Conservation (phyloP, 2,113 vertebrate species). For the Procapra przewalskii region DNA sequence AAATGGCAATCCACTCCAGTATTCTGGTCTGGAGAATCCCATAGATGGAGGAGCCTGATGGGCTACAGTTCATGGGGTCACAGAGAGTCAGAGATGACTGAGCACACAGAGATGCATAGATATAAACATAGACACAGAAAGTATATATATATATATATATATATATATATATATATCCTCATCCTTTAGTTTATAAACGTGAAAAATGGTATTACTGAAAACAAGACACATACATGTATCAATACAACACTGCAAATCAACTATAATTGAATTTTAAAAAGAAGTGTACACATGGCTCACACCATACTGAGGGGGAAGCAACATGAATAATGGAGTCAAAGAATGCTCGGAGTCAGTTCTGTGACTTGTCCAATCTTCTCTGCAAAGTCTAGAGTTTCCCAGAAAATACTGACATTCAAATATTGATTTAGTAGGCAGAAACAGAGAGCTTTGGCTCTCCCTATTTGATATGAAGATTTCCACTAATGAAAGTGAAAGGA, state of each 20-base stretch:
- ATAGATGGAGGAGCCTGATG: not conserved
- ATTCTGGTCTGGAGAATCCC: not conserved
- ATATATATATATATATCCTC: not conserved
- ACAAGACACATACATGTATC: not conserved
- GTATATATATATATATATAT: not conserved
- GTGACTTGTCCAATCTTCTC: not conserved
- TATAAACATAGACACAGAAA: not conserved
- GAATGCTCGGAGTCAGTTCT: not conserved
- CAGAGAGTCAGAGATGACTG: not conserved
- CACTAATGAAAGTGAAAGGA: not conserved
- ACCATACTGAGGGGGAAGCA: not conserved
- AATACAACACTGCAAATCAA: not conserved
- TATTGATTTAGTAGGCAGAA: not conserved
- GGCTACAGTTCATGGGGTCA: not conserved
- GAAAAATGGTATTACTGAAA: not conserved
- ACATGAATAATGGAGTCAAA: not conserved
- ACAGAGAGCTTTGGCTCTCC: not conserved
- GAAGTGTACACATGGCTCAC: not conserved
- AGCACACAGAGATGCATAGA: not conserved
- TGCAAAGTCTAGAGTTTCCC: not conserved
- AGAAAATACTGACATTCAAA: constrained; percentile 8
- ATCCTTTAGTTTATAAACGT: not conserved
- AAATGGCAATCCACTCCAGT: not conserved
- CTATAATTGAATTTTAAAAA: not conserved
- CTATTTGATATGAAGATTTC: not conserved